Evolutionary conservation across 2,888 invertebrate genomes (phyloP), one percentile per base, ranked within the genome.

Genomic region (Ennomos fuscantarius): DNA sequence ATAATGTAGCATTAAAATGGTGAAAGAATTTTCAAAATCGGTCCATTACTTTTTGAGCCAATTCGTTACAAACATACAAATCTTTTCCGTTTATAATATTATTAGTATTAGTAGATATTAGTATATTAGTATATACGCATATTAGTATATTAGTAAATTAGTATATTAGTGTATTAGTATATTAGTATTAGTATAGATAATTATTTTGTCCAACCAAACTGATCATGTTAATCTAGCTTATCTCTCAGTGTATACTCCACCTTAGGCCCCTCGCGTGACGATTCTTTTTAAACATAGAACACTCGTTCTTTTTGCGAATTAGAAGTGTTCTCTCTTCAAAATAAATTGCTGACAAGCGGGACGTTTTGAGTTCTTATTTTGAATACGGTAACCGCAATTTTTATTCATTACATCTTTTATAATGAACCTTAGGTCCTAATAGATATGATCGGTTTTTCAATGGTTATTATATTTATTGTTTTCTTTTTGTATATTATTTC

Each of bases 281-380:
- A 77, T 86, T 82, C 86, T 84, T 90, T 86, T 88, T 85, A 89
- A 91, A 86, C 84, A 86, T 88, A 88, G 87, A 87, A 81, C 78
- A 74, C 70, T 87, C 84, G 81, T 89, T 89, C 86, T 87, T 90
- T 89, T 90, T 87, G 85, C 87, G 82, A 90, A 89, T 91, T 91
- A 89, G 87, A 90, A 89, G 86, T 89, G 86, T 86, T 91, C 89
- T 89, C 84, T 84, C 81, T 88, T 88, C 88, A 89, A 90, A 90
- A 90, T 86, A 91, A 92, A 90, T 92, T 92, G 91, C 91, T 90
- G 91, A 89, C 90, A 91, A 84, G 85, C 82, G 83, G 85, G 87
- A 86, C 84, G 86, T 84, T 87, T 60, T 78, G 76, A 84, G 85
- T 85, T 81, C 76, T 82, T 82, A 81, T 84, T 84, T 87, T 86